Conservation (phyloP, 2,113 vertebrate species). For the Tachycineta bicolor region DNA sequence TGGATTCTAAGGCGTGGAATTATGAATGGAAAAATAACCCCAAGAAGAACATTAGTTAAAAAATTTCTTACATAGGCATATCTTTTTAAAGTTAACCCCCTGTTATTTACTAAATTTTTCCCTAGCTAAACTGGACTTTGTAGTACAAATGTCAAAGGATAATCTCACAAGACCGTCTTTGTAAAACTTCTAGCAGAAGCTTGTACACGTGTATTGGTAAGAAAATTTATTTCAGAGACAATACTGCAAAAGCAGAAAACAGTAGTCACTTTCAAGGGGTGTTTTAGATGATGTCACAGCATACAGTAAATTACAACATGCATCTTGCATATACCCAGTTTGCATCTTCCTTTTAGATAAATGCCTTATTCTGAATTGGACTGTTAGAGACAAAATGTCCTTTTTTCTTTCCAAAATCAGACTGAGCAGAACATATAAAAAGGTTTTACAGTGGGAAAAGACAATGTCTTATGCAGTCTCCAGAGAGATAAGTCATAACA, state of each 20-base stretch:
- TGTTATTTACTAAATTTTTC: background rate
- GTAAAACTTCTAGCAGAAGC: background rate
- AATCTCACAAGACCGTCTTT: background rate
- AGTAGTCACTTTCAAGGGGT: background rate
- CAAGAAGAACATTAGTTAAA: background rate
- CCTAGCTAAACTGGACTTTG: background rate
- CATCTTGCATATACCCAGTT: background rate
- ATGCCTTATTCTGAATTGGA: background rate
- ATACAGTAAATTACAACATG: background rate
- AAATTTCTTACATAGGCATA: background rate
- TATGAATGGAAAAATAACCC: constrained; percentile 16
- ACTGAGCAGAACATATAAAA: background rate
- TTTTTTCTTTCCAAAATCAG: background rate
- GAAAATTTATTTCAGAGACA: background rate
- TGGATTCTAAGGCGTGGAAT: background rate
- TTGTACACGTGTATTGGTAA: background rate
- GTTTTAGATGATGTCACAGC: background rate
- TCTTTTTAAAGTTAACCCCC: background rate
- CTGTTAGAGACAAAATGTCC: background rate
- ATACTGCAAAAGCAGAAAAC: background rate
- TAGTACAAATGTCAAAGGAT: background rate
- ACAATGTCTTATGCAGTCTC: background rate
- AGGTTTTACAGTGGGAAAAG: background rate
- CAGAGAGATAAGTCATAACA: background rate
- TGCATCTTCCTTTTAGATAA: background rate